These are phyloP conservation scores for Botia kubotai DNA, from an alignment of 2,797 vertebrate genomes.

Conservation along the genomic window DNA sequence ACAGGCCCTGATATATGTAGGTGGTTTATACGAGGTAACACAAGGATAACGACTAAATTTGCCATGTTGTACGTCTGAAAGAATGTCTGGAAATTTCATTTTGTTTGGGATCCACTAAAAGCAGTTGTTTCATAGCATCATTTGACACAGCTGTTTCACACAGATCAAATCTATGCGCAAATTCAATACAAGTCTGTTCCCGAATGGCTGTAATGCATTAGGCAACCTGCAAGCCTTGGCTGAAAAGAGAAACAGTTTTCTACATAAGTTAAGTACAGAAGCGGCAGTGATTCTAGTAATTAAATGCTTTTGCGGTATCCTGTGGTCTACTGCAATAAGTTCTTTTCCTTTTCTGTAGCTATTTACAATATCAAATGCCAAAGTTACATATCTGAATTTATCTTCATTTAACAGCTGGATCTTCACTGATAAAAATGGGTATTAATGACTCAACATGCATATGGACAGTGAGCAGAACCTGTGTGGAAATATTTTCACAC, in stretches of 20 bases:
- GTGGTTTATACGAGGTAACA: background rate
- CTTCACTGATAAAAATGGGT: background rate
- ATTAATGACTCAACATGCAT: background rate
- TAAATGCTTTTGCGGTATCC: background rate
- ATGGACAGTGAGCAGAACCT: too few species aligned
- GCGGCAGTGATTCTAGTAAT: background rate
- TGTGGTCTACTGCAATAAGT: background rate
- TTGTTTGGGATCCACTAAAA: conserved; percentile 9
- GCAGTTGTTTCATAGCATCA: conserved; percentile 17
- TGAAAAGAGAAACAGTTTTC: conserved; percentile 20
- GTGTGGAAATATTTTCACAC: background rate
- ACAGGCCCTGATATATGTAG: background rate
- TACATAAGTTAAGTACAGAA: background rate
- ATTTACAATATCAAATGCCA: background rate
- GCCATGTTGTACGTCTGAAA: background rate
- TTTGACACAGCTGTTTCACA: conserved; percentile 9
- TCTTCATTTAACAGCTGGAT: background rate
- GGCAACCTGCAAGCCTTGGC: conserved; percentile 1
- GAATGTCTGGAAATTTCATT: background rate
- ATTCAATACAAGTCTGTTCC: conserved; percentile 10
- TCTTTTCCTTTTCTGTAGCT: background rate
- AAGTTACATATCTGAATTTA: background rate
- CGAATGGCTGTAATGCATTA: conserved; percentile 12
- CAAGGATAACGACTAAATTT: conserved; percentile 23
- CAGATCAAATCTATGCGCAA: conserved; percentile 23